Percentiles rank a stretch among this genome's conserved stretches.
These are phyloP conservation scores for Polietes domitor DNA, from an alignment of 2,888 invertebrate species.

Conservation along the genomic window DNA sequence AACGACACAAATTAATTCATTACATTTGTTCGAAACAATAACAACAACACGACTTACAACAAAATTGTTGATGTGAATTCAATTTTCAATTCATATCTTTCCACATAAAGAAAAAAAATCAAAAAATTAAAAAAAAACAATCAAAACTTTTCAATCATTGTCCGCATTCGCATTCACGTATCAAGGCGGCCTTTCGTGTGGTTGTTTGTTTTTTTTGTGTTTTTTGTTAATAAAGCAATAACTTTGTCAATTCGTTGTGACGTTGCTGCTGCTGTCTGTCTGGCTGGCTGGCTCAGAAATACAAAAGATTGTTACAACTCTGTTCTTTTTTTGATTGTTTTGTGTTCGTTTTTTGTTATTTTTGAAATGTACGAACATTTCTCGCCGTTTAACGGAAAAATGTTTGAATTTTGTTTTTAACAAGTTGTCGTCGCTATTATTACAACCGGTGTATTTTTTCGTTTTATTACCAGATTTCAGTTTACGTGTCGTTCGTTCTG, in stretches of 20 bases:
- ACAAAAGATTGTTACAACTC: not conserved
- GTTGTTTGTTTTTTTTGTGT: not conserved
- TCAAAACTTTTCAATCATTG: constrained; percentile 44
- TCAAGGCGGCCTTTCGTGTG: not conserved
- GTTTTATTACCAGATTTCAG: constrained; percentile 1
- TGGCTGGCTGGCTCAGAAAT: not conserved
- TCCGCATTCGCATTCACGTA: constrained; percentile 9
- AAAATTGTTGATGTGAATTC: constrained; percentile 39
- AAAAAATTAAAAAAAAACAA: not conserved
- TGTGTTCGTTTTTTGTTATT: not conserved
- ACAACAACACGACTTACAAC: constrained; percentile 17
- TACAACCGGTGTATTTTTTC: constrained; percentile 13
- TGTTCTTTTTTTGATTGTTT: not conserved
- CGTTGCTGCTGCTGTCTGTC: not conserved
- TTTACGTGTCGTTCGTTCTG: not conserved
- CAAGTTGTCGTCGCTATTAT: constrained; percentile 9
- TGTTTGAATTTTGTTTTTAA: not conserved
- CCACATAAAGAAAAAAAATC: not conserved
- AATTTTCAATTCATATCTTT: constrained; percentile 1
- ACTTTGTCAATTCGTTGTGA: constrained; percentile 1
- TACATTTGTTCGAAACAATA: constrained; percentile 35
- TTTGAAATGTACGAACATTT: no score
- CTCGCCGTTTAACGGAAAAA: constrained; percentile 10
- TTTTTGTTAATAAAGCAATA: constrained; percentile 33
- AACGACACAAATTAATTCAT: constrained; percentile 60